Percentiles rank a stretch among this genome's conserved stretches.
Evolutionary conservation across 1,140 invertebrate species (phyloP).

Genomic region (Ceratina japonica): DNA sequence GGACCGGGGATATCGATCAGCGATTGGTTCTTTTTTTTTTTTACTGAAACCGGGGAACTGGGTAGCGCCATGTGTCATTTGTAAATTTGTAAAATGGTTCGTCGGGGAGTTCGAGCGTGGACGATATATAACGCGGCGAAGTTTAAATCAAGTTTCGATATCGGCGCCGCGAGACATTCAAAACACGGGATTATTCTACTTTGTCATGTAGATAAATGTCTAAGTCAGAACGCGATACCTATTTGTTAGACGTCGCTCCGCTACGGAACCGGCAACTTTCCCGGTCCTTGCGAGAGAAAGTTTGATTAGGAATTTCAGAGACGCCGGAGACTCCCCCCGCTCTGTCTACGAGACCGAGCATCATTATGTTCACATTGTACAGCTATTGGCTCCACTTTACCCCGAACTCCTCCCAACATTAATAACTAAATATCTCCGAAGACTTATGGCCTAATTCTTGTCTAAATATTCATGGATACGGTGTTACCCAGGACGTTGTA

Average conservation of each 20-base stretch:
- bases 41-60: too few species aligned
- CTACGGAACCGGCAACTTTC: slow-evolving; percentile 4
- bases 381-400: slow-evolving; percentile 4
- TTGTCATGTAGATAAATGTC: not conserved
- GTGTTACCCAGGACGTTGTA: not conserved
- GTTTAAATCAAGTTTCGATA: not conserved
- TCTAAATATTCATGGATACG: not conserved
- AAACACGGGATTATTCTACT: not conserved
- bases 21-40: too few species aligned
- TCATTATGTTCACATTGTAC: not conserved
- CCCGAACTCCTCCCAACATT: not conserved
- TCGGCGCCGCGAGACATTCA: not conserved
- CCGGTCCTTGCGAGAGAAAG: slow-evolving; percentile 19
- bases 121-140: too few species aligned
- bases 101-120: not conserved
- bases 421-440: not conserved
- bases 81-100: too few species aligned
- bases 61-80: too few species aligned
- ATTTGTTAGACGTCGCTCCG: not conserved
- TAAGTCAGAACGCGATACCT: not conserved
- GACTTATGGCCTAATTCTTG: not conserved
- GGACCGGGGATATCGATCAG: too few species aligned
- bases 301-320: slow-evolving; percentile 36
- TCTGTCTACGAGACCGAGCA: too few species aligned
- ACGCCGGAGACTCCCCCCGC: not conserved